Evolutionary conservation across 1,140 invertebrate species (phyloP), one percentile per base, ranked within the genome.

Genomic region (Dreissena rostriformis): DNA sequence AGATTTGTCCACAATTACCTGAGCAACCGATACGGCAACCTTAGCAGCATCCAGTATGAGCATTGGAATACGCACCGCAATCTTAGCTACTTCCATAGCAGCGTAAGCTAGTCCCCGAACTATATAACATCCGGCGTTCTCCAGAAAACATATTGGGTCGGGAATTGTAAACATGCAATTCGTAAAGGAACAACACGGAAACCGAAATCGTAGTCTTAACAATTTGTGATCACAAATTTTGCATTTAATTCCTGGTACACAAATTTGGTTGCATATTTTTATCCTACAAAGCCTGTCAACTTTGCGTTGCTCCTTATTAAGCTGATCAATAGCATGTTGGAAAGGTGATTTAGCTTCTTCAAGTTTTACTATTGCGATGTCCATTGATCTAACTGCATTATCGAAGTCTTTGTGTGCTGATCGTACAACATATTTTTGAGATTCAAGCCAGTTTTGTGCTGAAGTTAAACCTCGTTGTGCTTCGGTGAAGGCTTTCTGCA

Each of bases 131-230:
- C 57, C 76, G 24, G 67, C 11, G 57, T 85, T 85, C 22, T 76
- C 67, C 24, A 51, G n/a, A 11, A 78, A 65, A 72, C 82, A 84
- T 14, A 71, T 12, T 49, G 68, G 74, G 63, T 84, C 61, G 6
- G 83, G 77, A 19, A 85, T 52, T 19, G 39, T 74, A n/a, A 85
- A 51, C 77, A 81, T 72, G 67, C 83, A 85, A 26, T 52, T 79
- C 17, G 67, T 85, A 28, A 26, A 28, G 14, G 11, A 19, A 39
- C 74, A 84, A 39, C 83, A 70, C 26, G 75, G 83, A 67, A 55
- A 80, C 29, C 57, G 63, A 52, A 85, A 61, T 26, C 65, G 65
- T 0, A 73, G 14, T 49, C 53, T 55, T 57, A 67, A 72, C 11
- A 72, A 52, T n/a, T 29, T 49, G 61, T 39, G 61, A 49, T 66